phyloP scores from a whole-genome alignment of 2,113 vertebrate genomes.

The Mixornis gularis region DNA sequence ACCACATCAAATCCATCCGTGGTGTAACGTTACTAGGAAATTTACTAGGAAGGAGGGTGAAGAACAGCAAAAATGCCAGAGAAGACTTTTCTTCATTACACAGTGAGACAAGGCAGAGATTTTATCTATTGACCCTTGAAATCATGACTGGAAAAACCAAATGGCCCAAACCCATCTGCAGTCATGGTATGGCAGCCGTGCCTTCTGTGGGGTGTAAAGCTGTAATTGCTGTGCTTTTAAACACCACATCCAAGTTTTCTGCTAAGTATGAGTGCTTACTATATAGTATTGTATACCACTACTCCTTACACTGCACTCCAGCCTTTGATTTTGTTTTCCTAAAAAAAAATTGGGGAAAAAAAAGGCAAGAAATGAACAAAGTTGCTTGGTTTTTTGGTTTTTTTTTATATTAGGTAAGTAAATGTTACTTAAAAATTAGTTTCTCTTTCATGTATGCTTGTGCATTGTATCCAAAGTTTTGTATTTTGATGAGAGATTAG shows the following conservation, averaged over 20 bases:
- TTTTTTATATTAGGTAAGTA: neutral
- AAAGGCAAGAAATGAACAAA: neutral
- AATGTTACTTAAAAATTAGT: neutral
- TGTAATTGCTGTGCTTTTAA: neutral
- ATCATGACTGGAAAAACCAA: neutral
- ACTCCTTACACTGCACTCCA: neutral
- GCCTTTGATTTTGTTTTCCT: neutral
- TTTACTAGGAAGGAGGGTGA: neutral
- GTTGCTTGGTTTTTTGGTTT: neutral
- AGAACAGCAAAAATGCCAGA: neutral
- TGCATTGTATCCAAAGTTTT: neutral
- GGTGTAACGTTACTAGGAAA: neutral
- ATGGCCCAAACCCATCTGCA: neutral
- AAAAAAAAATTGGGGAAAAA: neutral
- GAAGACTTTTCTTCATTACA: neutral
- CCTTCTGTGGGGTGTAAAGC: neutral
- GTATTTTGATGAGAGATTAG: neutral
- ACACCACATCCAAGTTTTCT: neutral
- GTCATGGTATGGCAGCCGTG: accelerated
- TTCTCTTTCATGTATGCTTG: neutral
- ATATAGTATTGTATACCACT: neutral
- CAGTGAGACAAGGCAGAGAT: neutral
- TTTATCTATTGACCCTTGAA: neutral
- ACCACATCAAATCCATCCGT: neutral
- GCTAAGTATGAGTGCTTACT: neutral